Evolutionary conservation across 2,113 vertebrate genomes (phyloP), one percentile per base, ranked within the genome.

Genomic region (Chaetura pelagica): DNA sequence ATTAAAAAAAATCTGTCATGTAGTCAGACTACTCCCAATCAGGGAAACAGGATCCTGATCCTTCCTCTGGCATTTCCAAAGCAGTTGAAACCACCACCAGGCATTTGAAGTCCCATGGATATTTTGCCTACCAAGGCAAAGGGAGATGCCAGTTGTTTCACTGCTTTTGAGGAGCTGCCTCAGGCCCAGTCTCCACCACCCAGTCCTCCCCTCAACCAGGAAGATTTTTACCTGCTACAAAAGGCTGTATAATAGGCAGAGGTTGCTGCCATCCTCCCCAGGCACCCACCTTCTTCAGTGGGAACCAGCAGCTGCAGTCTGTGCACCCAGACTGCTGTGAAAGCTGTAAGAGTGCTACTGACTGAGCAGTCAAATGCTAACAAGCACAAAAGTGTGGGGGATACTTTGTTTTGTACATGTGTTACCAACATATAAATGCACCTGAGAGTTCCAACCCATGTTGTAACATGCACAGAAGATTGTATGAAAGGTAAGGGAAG

Each of bases 241-340:
- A 71, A 84, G 3, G 44, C 52, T 51, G 26, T 21, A 9, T 14
- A 27, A 51, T 78, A 84, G 58, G 42, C n/a, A 81, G 30, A 5
- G 15, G 20, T 23, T 89, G 55, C 48, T 91, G 52, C 62, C 38
- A 40, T 34, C 29, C 38, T 71, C 69, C 44, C 29, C 68, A 63
- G 57, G 14, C 34, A 44, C 18, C 5, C 64, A 19, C 26, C 59
- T 85, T 76, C 40, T 62, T 0, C 40, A 0, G 16, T 35, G 64
- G 27, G 46, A 21, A 5, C 42, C 2, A 1, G 32, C 32, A 84
- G 55, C 27, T n/a, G 42, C 0, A 0, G 32, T 17, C 10, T 42
- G 9, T 27, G 27, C 21, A 5, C 9, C 12, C n/a, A 35, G 34
- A 19, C 8, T 18, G 22, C 48, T 29, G 32, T 30, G 30, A 86